Base-by-base conservation (phyloP, 2,113 vertebrate species). In the Odontophorus gujanensis region DNA sequence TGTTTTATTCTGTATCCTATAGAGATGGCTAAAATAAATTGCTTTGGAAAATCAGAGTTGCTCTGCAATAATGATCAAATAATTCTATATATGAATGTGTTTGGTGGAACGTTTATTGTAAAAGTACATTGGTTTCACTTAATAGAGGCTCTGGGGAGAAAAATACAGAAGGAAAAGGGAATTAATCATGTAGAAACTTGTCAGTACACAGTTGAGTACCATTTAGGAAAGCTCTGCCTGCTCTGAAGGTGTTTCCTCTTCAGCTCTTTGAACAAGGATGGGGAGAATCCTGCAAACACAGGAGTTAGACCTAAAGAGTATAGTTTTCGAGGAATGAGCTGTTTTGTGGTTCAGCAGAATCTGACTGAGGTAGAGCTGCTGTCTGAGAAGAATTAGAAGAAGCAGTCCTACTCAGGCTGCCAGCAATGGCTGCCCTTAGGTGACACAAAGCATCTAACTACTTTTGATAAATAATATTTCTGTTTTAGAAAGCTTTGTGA, bases 21-120 rank as follows among this genome's bases (percentile, higher is more conserved):
- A 32, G 59, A 42, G 71, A 87, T 93, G 87, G 82, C 50, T 88
- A 62, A 91, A 68, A 89, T 51, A 94, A 83, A 67, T 87, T 91
- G 68, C 79, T 83, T 82, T 94, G 90, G 87, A 94, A 96, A 95
- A 91, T 77, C n/a, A 28, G 81, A 66, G 50, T 72, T 82, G 67
- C 12, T 78, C 83, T 85, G 78, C 59, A 93, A 89, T 89, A 92
- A 91, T 80, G 95, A 93, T 89, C 72, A 71, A 76, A 76, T 76
- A 57, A 36, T 69, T 82, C 78, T 94, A 80, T 89, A 93, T 87
- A 76, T 71, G 68, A 81, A 80, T 1, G 3, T 63, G 63, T 79
- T 94, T 91, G 80, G 75, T 51, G 38, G 63, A 73, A 63, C 48
- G 67, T 89, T 92, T 92, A 82, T 73, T 82, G 67, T 93, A 93